Base-by-base conservation (phyloP, 1,140 invertebrate genomes). In the Anthonomus grandis region DNA sequence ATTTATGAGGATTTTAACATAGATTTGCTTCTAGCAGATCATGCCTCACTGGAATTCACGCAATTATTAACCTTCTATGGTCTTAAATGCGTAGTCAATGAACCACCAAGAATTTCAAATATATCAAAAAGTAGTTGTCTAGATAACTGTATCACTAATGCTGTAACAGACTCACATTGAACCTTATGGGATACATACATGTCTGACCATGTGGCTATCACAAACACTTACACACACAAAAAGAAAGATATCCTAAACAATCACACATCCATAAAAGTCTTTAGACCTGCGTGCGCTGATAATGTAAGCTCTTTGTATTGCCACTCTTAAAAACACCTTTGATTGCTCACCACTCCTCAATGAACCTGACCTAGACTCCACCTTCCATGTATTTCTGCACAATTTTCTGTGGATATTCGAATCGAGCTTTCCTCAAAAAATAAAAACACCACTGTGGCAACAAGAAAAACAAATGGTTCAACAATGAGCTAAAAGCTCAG, bases 1-100 rank as follows among this genome's bases (percentile, higher is more conserved):
- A n/a, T n/a, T 45, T n/a, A 19, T 22, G 42, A 21, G 4, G 23
- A 45, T 45, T 45, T 45, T 45, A 45, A 45, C 23, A 21, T 45
- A 24, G 42, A 45, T 13, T 5, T 45, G 18, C 42, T 45, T 24
- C 4, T 21, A 4, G 23, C 4, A 38, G 36, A 38, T 38, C n/a
- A 13, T 38, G n/a, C n/a, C 36, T n/a, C n/a, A 38, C 4, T 38
- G 4, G 36, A 6, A 13, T 38, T 38, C 36, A 5, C 4, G 4
- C 36, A 38, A n/a, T 6, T 38, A 13, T n/a, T 38, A 38, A n/a
- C n/a, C 36, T 38, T 17, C 4, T 38, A 38, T 38, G 36, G 36
- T 38, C 36, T 22, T 8, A 45, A 45, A 13, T 24, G 4, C 9
- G 4, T 21, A 18, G 23, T 45, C 13, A 18, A 24, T 5, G 17